Evolutionary conservation across 2,113 vertebrate genomes (phyloP).

Genomic region (Cebus imitator): DNA sequence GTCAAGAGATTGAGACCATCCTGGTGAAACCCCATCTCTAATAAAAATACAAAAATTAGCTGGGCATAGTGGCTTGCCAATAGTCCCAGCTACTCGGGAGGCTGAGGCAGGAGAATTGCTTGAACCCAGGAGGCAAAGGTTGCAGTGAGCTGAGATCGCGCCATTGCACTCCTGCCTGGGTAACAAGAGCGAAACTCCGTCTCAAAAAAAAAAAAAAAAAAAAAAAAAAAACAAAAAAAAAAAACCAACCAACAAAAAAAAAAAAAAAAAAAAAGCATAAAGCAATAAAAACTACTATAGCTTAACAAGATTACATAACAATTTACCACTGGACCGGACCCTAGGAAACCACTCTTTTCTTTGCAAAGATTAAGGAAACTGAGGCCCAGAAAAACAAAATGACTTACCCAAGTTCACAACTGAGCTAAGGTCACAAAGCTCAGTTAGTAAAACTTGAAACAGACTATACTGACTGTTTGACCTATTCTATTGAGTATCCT

Average conservation of each 20-base stretch:
- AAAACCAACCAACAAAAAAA: no score
- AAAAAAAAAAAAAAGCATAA: neutral
- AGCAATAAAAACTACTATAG: neutral
- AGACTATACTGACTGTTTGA: neutral
- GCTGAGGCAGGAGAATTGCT: no score
- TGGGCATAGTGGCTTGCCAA: no score
- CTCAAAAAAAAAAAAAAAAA: no score
- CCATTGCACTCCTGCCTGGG: no score
- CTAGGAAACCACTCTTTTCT: neutral
- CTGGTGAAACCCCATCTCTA: no score
- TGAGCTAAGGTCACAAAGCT: neutral
- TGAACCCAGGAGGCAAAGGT: no score
- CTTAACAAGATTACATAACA: neutral
- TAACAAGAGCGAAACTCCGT: no score
- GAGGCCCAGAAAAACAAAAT: neutral
- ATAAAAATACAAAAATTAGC: no score
- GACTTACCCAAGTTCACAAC: neutral
- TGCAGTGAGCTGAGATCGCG: no score
- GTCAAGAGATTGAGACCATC: no score
- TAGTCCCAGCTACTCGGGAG: no score
- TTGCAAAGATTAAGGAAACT: neutral
- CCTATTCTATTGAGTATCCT: neutral
- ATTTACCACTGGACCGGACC: neutral
- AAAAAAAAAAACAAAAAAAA: neutral
- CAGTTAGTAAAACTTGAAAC: constrained; percentile 20